Evolutionary conservation across 1,140 invertebrate species (phyloP).

Genomic region (Pseudoatta argentina): DNA sequence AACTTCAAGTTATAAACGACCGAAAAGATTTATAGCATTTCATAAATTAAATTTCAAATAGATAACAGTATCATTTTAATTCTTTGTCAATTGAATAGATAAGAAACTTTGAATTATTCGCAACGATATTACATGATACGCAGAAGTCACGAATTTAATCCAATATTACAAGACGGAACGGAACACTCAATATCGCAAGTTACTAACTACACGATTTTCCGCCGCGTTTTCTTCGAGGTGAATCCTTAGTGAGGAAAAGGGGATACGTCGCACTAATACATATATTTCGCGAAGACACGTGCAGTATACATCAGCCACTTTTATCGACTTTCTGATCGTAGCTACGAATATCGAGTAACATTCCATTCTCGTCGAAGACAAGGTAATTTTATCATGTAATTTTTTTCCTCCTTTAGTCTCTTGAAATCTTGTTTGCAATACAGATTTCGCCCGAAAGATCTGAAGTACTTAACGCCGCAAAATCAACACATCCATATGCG

Average conservation of each 20-base stretch:
- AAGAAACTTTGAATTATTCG: constrained; percentile 7
- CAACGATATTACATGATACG: constrained; percentile 10
- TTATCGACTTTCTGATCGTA: constrained; percentile 6
- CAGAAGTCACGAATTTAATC: constrained; percentile 42
- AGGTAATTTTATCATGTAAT: not conserved
- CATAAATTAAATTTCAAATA: not conserved
- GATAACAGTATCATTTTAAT: not conserved
- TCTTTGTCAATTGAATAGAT: not conserved
- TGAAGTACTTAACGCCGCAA: not conserved
- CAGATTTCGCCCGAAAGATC: not conserved
- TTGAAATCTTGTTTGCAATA: constrained; percentile 8
- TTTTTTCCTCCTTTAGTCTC: not conserved
- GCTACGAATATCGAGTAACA: constrained; percentile 25
- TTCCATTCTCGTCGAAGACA: constrained; percentile 7
- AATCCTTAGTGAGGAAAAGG: not conserved
- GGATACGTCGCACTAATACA: not conserved
- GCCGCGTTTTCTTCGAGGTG: not conserved
- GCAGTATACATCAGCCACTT: not conserved
- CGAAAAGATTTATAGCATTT: not conserved
- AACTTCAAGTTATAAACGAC: not conserved
- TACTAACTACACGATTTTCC: not conserved
- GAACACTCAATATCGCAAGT: constrained; percentile 7
- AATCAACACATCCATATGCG: constrained; percentile 22
- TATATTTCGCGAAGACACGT: not conserved
- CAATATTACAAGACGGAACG: not conserved